Base-by-base conservation (phyloP, 2,888 invertebrate species). In the Lasioglossum calceatum region DNA sequence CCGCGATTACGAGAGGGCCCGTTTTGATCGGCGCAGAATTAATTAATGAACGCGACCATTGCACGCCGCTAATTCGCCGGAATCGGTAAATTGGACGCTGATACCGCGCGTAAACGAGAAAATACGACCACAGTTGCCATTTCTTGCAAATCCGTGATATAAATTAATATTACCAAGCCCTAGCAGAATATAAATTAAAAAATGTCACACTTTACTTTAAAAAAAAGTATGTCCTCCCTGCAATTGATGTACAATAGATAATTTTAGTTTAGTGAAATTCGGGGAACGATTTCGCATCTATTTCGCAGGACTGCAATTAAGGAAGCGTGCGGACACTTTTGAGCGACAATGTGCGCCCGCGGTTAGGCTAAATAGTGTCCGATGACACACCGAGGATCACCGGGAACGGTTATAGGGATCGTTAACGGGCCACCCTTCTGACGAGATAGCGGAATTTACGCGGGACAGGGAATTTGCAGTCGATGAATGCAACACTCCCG, bases 381-480 rank as follows among this genome's bases (percentile, higher is more conserved):
- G 54, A 54, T 54, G n/a, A 50, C 39, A 83, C 61, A 12, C 44
- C 44, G 70, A 78, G 77, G 70, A 85, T 64, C 70, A 42, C 36
- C 14, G 36, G 8, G 42, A 81, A 81, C 77, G 74, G 75, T 71
- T 81, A 81, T 85, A 39, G 86, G 54, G 86, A 81, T 93, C 91
- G 89, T 92, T 92, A 93, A 85, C 85, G 72, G 82, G 81, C 88
- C 85, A 64, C 88, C 87, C 87, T 88, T 82, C 82, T 81, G 80
- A 86, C 89, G 89, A 92, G 93, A 93, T 93, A 92, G 93, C 90
- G 92, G 92, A 91, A 93, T 94, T 93, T 93, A 94, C 92, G 91
- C 91, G 90, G 74, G 80, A 85, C 88, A 81, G 84, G 79, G 89
- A 92, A 94, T 94, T 94, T 94, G 93, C 91, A 92, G 93, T 88